Base-by-base conservation (phyloP, 2,888 invertebrate genomes). In the Limnephilus rhombicus region DNA sequence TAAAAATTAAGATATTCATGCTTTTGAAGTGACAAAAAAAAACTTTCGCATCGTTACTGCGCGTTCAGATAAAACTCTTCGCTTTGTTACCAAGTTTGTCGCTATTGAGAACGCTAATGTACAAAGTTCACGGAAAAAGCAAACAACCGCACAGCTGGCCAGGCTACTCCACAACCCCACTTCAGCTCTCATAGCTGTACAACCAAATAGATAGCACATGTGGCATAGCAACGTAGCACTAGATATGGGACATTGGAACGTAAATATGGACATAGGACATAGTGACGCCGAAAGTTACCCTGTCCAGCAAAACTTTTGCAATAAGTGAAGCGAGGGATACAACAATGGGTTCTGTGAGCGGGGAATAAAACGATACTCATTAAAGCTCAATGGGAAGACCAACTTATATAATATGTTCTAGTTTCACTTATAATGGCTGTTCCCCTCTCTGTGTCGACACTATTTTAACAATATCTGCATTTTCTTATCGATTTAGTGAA, bases 301-400 rank as follows among this genome's bases (percentile, higher is more conserved):
- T 83, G 83, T 83, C 49, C 86, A 45, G 49, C 24, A 41, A 86
- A 86, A 86, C 45, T 86, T 86, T 86, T 86, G 45, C 86, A 86
- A 86, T 86, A 86, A 86, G 86, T 86, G 86, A 45, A 83, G 37
- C 83, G 83, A 83, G 34, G 37, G 37, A 37, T 83, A 34, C 83
- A 83, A 83, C 68, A 68, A 68, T 68, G 68, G 68, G 37, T 37
- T 37, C 37, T 24, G 37, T 37, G 83, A 34, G 34, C 18, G 83
- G 34, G 37, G 37, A 37, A 83, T 83, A 83, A 34, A 83, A 24
- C 83, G 83, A 83, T 68, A 68, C 68, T n/a, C 68, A 24, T 68
- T 24, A 24, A 24, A 24, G 9, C 68, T 11, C 68, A 68, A 68
- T 68, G n/a, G 24, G 24, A 68, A n/a, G 24, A 68, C 24, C 9